A percentile compares a stretch with the other conserved stretches of the same genome.
phyloP scores from a whole-genome alignment of 30 jellyfish, hydroid and myxozoan species.

The Haliclystus octoradiatus region DNA sequence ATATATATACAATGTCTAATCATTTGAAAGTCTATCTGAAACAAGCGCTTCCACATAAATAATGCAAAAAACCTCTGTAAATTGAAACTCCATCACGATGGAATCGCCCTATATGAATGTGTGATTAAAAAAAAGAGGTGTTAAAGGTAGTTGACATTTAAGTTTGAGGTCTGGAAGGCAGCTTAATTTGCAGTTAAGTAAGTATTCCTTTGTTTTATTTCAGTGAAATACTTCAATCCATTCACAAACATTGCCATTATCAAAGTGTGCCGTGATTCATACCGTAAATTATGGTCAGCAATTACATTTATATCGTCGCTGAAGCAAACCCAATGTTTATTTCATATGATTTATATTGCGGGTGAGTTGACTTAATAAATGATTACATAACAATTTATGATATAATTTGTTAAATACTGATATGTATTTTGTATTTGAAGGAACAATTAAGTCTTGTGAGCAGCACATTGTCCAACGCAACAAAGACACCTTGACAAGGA shows the following conservation, averaged over 20 bases:
- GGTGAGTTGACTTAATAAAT: not conserved
- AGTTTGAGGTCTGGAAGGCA: too few relatives aligned
- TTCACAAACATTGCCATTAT: slow-evolving; percentile 22
- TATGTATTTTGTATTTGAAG: not conserved
- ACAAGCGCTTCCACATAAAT: too few relatives aligned
- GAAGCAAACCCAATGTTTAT: slow-evolving; percentile 2
- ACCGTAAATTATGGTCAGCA: slow-evolving; percentile 23
- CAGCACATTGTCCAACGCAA: slow-evolving; percentile 14
- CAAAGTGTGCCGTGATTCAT: slow-evolving; percentile 21
- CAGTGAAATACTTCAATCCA: slow-evolving; percentile 30
- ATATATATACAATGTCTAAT: too few relatives aligned
- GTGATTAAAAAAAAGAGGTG: too few relatives aligned
- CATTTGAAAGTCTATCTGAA: too few relatives aligned
- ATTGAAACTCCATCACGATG: too few relatives aligned
- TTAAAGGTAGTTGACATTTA: too few relatives aligned
- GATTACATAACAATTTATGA: too few relatives aligned
- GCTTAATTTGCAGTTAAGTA: too few relatives aligned
- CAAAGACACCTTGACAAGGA: slow-evolving; percentile 5
- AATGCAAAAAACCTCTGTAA: too few relatives aligned
- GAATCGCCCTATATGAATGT: too few relatives aligned
- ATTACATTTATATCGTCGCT: slow-evolving; percentile 13
- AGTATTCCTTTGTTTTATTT: not conserved
- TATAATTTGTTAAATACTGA: not conserved
- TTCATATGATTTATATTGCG: slow-evolving; percentile 20
- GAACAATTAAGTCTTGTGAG: slow-evolving; percentile 37